Evolutionary conservation across 2,113 vertebrate genomes (phyloP).

Genomic region (Heterocephalus glaber): DNA sequence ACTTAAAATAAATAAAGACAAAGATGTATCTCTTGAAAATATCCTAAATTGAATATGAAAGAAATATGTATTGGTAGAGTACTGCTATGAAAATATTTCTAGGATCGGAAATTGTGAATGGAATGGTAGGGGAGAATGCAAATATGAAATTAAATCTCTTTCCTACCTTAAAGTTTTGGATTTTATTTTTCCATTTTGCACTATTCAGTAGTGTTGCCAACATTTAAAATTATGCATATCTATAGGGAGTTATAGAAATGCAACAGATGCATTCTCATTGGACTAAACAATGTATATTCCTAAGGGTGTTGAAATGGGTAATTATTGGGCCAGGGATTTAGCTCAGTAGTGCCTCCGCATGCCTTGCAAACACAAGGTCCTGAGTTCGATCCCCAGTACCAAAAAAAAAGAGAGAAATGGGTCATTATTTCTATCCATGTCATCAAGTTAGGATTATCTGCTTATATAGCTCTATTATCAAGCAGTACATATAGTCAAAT

Average conservation of each 20-base stretch:
- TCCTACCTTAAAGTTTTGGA: accelerated
- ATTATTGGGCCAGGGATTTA: too few species aligned
- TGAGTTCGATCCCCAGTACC: too few species aligned
- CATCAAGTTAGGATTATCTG: neutral
- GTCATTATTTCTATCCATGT: neutral
- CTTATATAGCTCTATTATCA: neutral
- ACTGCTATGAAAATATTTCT: neutral
- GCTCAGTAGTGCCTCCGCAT: too few species aligned
- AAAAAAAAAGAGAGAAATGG: too few species aligned
- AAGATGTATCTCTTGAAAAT: neutral
- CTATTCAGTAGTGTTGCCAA: neutral
- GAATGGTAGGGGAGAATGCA: neutral
- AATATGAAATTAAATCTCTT: neutral
- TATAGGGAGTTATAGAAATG: neutral
- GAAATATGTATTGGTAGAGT: too few species aligned
- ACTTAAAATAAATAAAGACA: neutral
- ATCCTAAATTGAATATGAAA: neutral
- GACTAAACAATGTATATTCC: neutral
- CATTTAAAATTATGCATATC: neutral
- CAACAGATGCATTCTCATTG: neutral
- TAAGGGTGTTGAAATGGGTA: neutral
- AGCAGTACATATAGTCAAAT: neutral
- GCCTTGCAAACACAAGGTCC: too few species aligned
- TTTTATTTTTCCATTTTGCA: neutral
- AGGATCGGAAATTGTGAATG: neutral